phyloP scores from a whole-genome alignment of 2,113 vertebrate species.

The Marmota flaviventris region DNA sequence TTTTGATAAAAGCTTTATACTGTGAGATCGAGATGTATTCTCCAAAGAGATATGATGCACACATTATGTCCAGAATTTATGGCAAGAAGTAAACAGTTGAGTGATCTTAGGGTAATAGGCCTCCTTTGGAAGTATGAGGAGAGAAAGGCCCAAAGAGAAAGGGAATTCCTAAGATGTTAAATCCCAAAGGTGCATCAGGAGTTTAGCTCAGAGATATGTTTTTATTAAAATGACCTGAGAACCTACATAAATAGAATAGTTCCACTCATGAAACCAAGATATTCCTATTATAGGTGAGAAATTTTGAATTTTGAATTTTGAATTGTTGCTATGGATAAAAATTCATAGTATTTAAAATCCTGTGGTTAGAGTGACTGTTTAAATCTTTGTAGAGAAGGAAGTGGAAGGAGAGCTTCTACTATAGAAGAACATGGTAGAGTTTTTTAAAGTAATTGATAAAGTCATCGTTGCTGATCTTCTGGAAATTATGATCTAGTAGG shows the following conservation, averaged over 20 bases:
- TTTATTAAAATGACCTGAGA: neutral
- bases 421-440: neutral
- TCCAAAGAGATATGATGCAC: neutral
- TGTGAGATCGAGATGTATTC: neutral
- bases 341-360: neutral
- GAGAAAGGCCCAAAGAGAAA: neutral
- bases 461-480: neutral
- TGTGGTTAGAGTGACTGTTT: neutral
- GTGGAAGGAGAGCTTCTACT: neutral
- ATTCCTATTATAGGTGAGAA: neutral
- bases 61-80: constrained; percentile 23
- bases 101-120: neutral
- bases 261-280: neutral
- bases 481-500: neutral
- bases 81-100: neutral
- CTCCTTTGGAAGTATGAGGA: neutral
- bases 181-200: constrained; percentile 7
- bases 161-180: constrained; percentile 23
- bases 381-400: neutral
- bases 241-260: neutral
- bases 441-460: neutral
- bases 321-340: neutral
- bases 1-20: neutral
- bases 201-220: neutral
- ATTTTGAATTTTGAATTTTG: too few species aligned